Percentiles rank a stretch among this genome's conserved stretches.
phyloP scores from a whole-genome alignment of 2,113 vertebrate species.

The Puffinus mauretanicus region DNA sequence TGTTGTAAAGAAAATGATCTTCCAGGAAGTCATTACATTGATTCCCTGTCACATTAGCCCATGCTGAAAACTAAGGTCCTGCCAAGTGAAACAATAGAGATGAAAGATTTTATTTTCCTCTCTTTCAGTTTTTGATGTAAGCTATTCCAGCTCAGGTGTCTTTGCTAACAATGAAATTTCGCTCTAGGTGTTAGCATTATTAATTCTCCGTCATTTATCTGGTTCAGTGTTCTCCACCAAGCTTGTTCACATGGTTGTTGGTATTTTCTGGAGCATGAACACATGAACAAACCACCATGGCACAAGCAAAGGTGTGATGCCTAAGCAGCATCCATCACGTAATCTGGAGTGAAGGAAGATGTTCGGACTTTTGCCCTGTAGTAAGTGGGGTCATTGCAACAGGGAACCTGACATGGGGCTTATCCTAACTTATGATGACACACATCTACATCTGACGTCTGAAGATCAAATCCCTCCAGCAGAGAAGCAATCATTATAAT shows the following conservation, averaged over 20 bases:
- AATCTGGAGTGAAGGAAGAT: not conserved
- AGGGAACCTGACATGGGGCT: not conserved
- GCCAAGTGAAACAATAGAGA: slow-evolving; percentile 12
- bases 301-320: not conserved
- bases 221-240: not conserved
- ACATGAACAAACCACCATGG: not conserved
- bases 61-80: not conserved
- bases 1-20: slow-evolving; percentile 39
- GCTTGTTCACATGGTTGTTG: not conserved
- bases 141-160: not conserved
- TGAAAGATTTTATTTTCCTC: not conserved
- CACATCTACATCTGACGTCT: not conserved
- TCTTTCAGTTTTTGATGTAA: not conserved
- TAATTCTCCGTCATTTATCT: not conserved
- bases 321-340: not conserved
- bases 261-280: not conserved
- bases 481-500: not conserved
- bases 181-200: not conserved
- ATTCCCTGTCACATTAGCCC: slow-evolving; percentile 33
- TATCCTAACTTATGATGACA: accelerated
- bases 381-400: not conserved
- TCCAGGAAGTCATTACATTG: slow-evolving; percentile 22
- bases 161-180: not conserved
- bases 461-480: not conserved
- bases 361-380: not conserved